Evolutionary conservation across 2,113 vertebrate genomes (phyloP).

Genomic region (Ascaphus truei): DNA sequence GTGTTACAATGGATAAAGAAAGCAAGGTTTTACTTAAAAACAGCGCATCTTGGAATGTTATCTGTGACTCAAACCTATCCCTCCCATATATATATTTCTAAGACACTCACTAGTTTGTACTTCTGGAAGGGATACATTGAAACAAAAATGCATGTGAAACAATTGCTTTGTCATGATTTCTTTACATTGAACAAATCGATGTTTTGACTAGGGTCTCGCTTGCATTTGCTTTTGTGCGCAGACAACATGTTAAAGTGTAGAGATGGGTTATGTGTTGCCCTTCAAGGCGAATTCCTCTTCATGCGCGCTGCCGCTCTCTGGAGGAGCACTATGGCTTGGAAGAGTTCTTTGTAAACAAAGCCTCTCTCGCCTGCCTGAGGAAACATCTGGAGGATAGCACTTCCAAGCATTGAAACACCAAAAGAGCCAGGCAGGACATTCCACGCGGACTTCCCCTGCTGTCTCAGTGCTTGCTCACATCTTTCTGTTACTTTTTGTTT

Average conservation of each 20-base stretch:
- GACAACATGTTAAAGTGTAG: background rate
- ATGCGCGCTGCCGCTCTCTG: background rate
- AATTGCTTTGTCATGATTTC: background rate
- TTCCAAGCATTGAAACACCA: slow-evolving; percentile 50
- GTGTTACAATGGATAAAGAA: no score
- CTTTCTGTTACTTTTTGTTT: slow-evolving; percentile 20
- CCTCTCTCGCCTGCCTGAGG: slow-evolving; percentile 40
- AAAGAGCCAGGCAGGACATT: slow-evolving; percentile 40
- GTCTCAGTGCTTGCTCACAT: slow-evolving; percentile 10
- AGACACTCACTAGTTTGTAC: no score
- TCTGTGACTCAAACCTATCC: no score
- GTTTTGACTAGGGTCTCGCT: background rate
- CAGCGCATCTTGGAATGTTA: no score
- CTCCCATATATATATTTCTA: no score
- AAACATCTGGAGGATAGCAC: slow-evolving; percentile 53
- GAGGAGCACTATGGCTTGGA: slow-evolving; percentile 34
- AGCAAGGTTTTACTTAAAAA: no score
- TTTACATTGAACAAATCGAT: background rate
- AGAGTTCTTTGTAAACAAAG: slow-evolving; percentile 48
- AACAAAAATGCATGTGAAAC: background rate
- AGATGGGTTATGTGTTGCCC: background rate
- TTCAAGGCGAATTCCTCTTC: slow-evolving; percentile 5
- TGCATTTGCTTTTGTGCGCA: background rate
- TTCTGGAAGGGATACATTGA: background rate
- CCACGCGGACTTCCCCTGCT: slow-evolving; percentile 50